phyloP scores from a whole-genome alignment of 2,113 vertebrate genomes.

The Orientallactaga bullata region DNA sequence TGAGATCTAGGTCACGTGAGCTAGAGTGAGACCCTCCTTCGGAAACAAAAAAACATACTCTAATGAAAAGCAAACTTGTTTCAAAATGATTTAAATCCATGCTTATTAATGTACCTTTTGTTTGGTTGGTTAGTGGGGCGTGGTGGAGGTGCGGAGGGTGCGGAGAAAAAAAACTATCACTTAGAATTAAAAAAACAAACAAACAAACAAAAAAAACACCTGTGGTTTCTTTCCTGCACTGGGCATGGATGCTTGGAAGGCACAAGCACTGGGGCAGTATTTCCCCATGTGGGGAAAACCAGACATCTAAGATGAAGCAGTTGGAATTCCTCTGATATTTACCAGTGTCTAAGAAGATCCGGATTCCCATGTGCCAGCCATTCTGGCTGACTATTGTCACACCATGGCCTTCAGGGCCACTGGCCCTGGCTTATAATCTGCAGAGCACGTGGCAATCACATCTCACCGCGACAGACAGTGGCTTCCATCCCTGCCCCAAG shows the following conservation, averaged over 20 bases:
- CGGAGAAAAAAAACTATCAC: background rate
- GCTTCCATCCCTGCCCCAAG: background rate
- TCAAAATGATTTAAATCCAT: background rate
- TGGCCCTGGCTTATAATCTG: background rate
- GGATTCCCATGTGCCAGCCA: background rate
- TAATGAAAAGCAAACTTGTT: slow-evolving; percentile 31
- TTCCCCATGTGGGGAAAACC: background rate
- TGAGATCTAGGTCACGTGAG: too few species aligned
- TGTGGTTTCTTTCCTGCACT: background rate
- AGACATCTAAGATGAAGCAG: background rate
- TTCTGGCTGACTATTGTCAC: background rate
- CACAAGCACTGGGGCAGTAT: background rate
- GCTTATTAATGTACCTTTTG: slow-evolving; percentile 18
- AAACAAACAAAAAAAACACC: background rate
- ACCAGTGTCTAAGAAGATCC: background rate
- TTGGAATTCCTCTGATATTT: slow-evolving; percentile 4
- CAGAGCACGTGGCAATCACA: background rate
- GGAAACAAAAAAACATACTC: background rate
- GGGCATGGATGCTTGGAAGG: background rate
- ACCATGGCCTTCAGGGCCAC: background rate
- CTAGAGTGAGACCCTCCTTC: too few species aligned
- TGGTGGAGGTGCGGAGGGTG: background rate
- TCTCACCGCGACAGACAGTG: background rate
- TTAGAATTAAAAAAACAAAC: too few species aligned
- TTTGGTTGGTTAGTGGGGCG: background rate